Percentiles rank a stretch among this genome's conserved stretches.
Conservation (phyloP, 2,113 vertebrate species). For the Upupa epops region DNA sequence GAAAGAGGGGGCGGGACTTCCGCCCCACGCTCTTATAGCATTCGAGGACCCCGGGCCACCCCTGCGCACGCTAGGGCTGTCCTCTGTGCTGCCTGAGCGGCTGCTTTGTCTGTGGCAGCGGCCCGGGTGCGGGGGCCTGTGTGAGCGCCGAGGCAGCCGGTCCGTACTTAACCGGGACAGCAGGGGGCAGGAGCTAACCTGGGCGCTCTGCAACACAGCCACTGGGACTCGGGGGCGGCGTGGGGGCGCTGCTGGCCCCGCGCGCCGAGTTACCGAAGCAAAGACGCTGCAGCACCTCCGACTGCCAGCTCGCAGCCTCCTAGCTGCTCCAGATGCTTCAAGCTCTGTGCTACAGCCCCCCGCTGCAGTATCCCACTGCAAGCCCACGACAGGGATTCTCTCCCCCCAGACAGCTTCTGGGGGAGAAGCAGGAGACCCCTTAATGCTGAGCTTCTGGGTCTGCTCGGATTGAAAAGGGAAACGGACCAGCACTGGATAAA, state of each 20-base stretch:
- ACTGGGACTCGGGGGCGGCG: fast-evolving
- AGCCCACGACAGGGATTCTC: background rate
- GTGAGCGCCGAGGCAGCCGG: too few relatives aligned
- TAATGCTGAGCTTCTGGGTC: too few relatives aligned
- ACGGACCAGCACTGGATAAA: too few relatives aligned
- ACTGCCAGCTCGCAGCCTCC: background rate
- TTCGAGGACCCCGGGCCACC: background rate
- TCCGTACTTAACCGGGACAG: too few relatives aligned
- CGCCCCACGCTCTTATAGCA: background rate
- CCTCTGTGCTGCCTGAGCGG: background rate
- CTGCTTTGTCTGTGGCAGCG: too few relatives aligned
- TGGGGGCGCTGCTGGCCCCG: too few relatives aligned
- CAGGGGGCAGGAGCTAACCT: background rate
- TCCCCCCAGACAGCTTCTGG: background rate
- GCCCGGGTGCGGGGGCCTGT: too few relatives aligned
- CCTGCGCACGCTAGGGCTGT: background rate
- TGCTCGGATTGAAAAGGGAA: too few relatives aligned
- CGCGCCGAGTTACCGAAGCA: background rate
- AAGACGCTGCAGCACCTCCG: fast-evolving
- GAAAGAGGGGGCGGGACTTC: background rate
- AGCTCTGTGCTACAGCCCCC: background rate
- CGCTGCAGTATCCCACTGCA: too few relatives aligned
- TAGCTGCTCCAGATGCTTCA: background rate
- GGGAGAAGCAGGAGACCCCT: too few relatives aligned
- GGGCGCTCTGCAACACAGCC: background rate